Conservation (phyloP, 2,797 vertebrate genomes). For the Eulemur rubriventer region DNA sequence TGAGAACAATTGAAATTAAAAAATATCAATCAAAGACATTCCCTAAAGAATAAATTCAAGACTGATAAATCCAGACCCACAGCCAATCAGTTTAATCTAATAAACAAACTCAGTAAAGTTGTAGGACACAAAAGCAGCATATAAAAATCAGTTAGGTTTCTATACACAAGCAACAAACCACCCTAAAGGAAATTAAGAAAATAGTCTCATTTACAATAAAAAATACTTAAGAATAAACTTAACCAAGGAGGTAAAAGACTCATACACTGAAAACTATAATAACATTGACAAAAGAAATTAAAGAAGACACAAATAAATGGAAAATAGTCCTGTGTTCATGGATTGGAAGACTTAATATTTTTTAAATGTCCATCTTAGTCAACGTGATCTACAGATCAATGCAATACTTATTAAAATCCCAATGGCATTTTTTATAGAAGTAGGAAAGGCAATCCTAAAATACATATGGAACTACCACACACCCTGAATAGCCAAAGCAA, state of each 20-base stretch:
- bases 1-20: conserved; percentile 61
- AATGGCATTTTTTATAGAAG: background rate
- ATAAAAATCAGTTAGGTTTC: background rate
- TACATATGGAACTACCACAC: background rate
- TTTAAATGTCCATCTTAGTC: background rate
- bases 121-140: background rate
- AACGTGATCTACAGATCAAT: background rate
- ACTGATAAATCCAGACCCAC: background rate
- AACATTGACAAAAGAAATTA: background rate
- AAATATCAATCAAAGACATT: conserved; percentile 61
- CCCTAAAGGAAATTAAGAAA: conserved; percentile 1
- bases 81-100: conserved; percentile 15
- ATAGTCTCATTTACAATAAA: background rate
- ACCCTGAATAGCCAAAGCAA: background rate
- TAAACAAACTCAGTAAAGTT: background rate
- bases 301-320: background rate
- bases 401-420: background rate
- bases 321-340: background rate
- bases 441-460: background rate
- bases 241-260: background rate
- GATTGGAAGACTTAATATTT: background rate
- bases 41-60: conserved; percentile 47
- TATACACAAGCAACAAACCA: background rate
- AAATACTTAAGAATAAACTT: background rate
- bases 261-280: background rate